Percentiles rank a stretch among this genome's conserved stretches.
These are phyloP conservation scores for Drosophila prostipennis DNA, from an alignment of 2,888 invertebrate genomes.

Conservation along the genomic window DNA sequence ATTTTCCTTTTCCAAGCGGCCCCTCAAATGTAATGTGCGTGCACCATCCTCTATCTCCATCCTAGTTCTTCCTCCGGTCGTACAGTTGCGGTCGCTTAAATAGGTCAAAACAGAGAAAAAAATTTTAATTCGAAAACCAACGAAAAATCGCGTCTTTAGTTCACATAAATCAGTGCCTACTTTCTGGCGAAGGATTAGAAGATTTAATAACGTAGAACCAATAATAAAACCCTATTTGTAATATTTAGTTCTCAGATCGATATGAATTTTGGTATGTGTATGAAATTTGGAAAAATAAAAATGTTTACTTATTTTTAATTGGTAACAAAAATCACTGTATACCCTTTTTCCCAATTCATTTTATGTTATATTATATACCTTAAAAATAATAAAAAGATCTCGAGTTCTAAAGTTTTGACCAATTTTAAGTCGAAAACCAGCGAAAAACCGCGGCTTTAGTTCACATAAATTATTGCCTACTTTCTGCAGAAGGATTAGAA, in stretches of 20 bases:
- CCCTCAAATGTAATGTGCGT: constrained; percentile 31
- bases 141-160: too few relatives aligned
- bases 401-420: background rate
- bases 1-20: constrained; percentile 42
- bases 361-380: too few relatives aligned
- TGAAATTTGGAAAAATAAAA: background rate
- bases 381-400: too few relatives aligned
- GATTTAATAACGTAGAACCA: background rate
- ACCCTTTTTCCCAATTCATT: too few relatives aligned
- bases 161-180: background rate
- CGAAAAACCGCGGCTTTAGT: too few relatives aligned
- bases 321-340: too few relatives aligned
- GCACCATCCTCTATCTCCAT: constrained; percentile 22
- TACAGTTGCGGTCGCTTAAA: background rate
- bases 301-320: too few relatives aligned
- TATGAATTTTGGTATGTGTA: background rate
- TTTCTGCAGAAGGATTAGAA: background rate
- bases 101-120: background rate
- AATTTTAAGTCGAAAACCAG: background rate
- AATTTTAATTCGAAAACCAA: background rate
- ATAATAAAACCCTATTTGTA: background rate
- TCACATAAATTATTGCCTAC: background rate
- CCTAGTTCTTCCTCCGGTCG: constrained; percentile 30
- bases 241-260: background rate
- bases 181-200: background rate